Evolutionary conservation across 1,140 invertebrate genomes (phyloP).

Genomic region (Brachionus koreanus): DNA sequence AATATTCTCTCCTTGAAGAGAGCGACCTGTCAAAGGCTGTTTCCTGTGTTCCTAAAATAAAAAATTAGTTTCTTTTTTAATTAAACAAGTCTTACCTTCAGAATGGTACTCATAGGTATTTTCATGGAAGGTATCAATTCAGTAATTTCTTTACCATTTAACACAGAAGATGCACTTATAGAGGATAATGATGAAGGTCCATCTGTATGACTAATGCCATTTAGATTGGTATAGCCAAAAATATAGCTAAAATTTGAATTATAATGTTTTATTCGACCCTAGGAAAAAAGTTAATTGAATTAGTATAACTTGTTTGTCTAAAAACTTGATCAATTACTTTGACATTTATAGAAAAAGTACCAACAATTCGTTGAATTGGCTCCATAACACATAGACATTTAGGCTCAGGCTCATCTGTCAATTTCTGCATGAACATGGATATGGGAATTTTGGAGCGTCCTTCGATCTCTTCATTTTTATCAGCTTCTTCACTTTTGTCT

Average conservation of each 20-base stretch:
- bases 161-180: conserved; percentile 46
- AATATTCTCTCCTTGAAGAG: conserved; percentile 61
- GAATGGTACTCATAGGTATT: conserved; percentile 46
- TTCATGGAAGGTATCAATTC: conserved; percentile 52
- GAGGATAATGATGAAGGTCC: neutral
- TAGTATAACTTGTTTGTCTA: conserved; percentile 57
- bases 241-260: conserved; percentile 61
- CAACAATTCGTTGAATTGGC: conserved; percentile 61
- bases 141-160: conserved; percentile 49
- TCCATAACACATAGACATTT: conserved; percentile 66
- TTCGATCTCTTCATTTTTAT: neutral
- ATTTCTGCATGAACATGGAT: conserved; percentile 19
- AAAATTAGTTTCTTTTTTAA: neutral
- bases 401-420: conserved; percentile 54
- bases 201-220: conserved; percentile 46
- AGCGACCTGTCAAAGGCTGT: conserved; percentile 65
- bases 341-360: conserved; percentile 51
- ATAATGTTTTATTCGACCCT: conserved; percentile 60
- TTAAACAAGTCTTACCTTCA: conserved; percentile 34
- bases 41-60: conserved; percentile 60
- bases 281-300: conserved; percentile 60
- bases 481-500: neutral
- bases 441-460: neutral
- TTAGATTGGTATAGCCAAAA: conserved; percentile 54
- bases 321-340: conserved; percentile 51